Conservation (phyloP, 2,113 vertebrate species). For the Forbesichthys agassizii region DNA sequence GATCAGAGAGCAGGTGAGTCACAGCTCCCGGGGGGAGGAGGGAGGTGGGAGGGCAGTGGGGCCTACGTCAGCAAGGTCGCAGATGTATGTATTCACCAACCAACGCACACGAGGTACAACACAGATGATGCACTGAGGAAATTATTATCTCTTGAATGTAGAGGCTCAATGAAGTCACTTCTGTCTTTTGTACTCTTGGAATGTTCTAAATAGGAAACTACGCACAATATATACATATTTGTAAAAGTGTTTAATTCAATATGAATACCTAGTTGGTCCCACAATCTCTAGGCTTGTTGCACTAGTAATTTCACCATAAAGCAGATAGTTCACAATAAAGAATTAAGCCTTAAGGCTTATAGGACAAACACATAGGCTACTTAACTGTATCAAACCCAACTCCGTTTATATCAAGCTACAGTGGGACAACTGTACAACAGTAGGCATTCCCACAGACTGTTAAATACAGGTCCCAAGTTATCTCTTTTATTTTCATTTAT, state of each 20-base stretch:
- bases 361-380: constrained; percentile 16
- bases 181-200: no score
- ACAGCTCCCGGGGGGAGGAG: constrained; percentile 42
- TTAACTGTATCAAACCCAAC: constrained; percentile 5
- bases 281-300: constrained; percentile 22
- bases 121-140: background rate
- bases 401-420: background rate
- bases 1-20: constrained; percentile 75
- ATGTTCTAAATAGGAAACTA: no score
- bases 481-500: background rate
- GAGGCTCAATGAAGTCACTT: constrained; percentile 1
- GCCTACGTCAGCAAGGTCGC: constrained; percentile 60
- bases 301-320: constrained; percentile 28
- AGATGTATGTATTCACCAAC: constrained; percentile 27
- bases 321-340: constrained; percentile 15
- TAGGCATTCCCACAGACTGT: background rate
- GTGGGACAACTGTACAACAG: background rate
- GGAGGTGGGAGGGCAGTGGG: constrained; percentile 19
- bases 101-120: constrained; percentile 5
- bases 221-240: constrained; percentile 7
- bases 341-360: background rate
- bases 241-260: constrained; percentile 30
- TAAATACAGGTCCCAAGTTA: background rate
- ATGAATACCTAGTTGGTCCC: constrained; percentile 32
- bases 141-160: background rate